These are phyloP conservation scores for Ceratoteleas bidentatus DNA, from an alignment of 1,140 invertebrate genomes.

Conservation along the genomic window DNA sequence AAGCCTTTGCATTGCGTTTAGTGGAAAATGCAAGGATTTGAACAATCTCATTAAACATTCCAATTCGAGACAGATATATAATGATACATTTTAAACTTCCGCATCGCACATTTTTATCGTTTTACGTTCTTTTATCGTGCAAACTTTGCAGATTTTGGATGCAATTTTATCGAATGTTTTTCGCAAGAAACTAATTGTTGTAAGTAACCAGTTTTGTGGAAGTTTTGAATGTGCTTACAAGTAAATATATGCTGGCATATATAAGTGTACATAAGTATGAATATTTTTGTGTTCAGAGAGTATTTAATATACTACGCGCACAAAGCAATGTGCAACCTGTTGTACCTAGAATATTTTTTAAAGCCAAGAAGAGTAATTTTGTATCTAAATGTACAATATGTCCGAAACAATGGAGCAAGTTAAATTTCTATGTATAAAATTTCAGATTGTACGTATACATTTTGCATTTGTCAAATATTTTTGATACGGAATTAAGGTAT, in stretches of 20 bases:
- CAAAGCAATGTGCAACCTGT: constrained; percentile 61
- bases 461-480: too few species aligned
- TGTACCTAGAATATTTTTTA: constrained; percentile 50
- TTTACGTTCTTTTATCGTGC: background rate
- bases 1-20: background rate
- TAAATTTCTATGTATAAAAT: background rate
- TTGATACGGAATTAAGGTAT: too few species aligned
- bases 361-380: constrained; percentile 39
- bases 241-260: constrained; percentile 70
- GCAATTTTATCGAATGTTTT: constrained; percentile 9
- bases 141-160: constrained; percentile 23
- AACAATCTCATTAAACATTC: constrained; percentile 18
- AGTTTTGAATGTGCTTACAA: constrained; percentile 27
- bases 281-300: constrained; percentile 62
- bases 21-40: background rate
- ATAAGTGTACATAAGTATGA: constrained; percentile 53
- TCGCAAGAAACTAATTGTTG: background rate
- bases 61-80: constrained; percentile 10
- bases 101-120: background rate
- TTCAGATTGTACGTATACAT: background rate
- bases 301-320: constrained; percentile 62
- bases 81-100: constrained; percentile 40
- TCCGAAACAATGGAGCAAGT: background rate
- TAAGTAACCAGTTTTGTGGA: constrained; percentile 12
- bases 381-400: constrained; percentile 23